Evolutionary conservation across 2,797 vertebrate species (phyloP), one percentile per base, ranked within the genome.

Genomic region (Rhinogobio ventralis): DNA sequence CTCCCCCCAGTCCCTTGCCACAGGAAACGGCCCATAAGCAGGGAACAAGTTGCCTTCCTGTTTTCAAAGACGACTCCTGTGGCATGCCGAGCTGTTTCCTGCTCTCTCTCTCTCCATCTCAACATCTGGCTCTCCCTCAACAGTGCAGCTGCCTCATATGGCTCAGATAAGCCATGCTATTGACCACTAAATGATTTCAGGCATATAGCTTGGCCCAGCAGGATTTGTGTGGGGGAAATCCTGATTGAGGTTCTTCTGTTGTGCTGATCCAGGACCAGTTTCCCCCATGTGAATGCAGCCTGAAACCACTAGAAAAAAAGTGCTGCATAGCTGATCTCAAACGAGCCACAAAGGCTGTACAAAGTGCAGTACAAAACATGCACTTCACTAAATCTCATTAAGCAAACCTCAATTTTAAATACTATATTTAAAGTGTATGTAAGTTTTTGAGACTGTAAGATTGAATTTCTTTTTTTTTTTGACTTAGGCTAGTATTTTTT

Each of bases 21-120:
- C 96, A 96, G 98, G 97, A 99, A 97, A 95, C 90, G 90, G 94
- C 94, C 95, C 91, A 93, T 89, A 90, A 94, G 95, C 93, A 91
- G 95, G 94, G 95, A 96, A 97, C 96, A 97, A 97, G 94, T 90
- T 93, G 93, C 90, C 94, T 99, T 99, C 98, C 97, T 99, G 97
- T 99, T 98, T 98, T 98, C 96, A 95, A 92, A 96, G 94, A 94
- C 91, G 92, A 94, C 94, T 95, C 93, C 92, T 92, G 93, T 95
- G 94, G 94, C 94, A 96, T 94, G 95, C 93, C 90, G 94, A 95
- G 92, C 93, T 88, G 91, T 93, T 95, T 96, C 95, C 94, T 96
- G 95, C 93, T 92, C 91, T 92, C 93, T 91, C 91, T 94, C 78
- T 39, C 92, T 91, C 93, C 92, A 90, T 93, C 94, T 92, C 90